These are phyloP conservation scores for Scaptomyza hsui DNA, from an alignment of 1,140 invertebrate species.

Conservation along the genomic window DNA sequence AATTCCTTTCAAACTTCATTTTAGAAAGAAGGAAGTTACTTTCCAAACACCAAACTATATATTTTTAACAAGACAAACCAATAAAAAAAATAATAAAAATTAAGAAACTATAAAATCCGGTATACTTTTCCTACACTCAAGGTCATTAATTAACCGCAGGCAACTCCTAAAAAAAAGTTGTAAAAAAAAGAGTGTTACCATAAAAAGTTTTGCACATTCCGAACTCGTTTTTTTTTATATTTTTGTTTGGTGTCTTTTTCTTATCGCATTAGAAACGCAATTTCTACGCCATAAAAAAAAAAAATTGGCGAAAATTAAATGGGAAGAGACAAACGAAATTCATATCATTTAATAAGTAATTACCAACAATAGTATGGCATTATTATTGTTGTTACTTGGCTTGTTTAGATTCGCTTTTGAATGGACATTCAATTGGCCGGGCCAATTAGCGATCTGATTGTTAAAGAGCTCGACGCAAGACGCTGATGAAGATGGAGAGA, in stretches of 20 bases:
- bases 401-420: constrained; percentile 34
- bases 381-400: constrained; percentile 35
- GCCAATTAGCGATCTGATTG: constrained; percentile 68
- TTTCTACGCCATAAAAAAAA: constrained; percentile 1
- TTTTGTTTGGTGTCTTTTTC: too few relatives aligned
- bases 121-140: too few relatives aligned
- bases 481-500: neutral
- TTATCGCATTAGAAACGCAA: neutral
- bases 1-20: too few relatives aligned
- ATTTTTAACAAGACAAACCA: too few relatives aligned
- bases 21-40: too few relatives aligned
- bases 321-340: too few relatives aligned
- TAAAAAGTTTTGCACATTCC: neutral
- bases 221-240: too few relatives aligned
- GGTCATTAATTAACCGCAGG: neutral
- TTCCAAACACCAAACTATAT: too few relatives aligned
- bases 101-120: too few relatives aligned
- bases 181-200: neutral
- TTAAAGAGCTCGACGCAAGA: constrained; percentile 25
- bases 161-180: neutral
- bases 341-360: constrained; percentile 33
- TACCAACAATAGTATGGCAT: constrained; percentile 13
- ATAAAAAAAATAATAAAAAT: too few relatives aligned
- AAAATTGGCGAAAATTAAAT: constrained; percentile 33
- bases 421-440: constrained; percentile 38